Conservation (phyloP, 2,113 vertebrate species). For the Todiramphus saurophagus region DNA sequence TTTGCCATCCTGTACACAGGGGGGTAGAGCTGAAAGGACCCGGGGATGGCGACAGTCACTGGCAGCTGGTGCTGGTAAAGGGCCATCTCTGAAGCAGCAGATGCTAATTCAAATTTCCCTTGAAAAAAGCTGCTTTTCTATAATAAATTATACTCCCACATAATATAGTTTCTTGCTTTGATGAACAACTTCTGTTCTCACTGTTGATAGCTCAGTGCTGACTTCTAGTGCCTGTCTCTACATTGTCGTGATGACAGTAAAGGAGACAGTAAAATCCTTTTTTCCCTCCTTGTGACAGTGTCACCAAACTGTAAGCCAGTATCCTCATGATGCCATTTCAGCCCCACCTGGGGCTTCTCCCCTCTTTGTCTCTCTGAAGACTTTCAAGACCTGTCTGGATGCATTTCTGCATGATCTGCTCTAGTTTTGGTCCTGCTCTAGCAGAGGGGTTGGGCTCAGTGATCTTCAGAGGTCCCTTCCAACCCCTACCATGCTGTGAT, state of each 20-base stretch:
- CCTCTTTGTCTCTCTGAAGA: not conserved
- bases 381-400: too few relatives aligned
- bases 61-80: not conserved
- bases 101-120: not conserved
- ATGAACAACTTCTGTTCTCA: not conserved
- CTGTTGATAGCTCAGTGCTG: not conserved
- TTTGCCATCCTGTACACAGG: not conserved
- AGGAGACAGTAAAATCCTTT: not conserved
- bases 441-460: too few relatives aligned
- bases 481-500: too few relatives aligned
- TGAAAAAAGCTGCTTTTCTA: not conserved
- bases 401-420: too few relatives aligned
- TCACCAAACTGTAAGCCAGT: not conserved
- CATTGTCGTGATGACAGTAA: not conserved
- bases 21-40: not conserved
- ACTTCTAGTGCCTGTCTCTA: not conserved
- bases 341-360: not conserved
- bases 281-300: not conserved
- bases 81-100: not conserved
- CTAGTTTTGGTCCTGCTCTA: too few relatives aligned
- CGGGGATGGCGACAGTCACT: not conserved
- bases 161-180: not conserved
- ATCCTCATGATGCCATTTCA: not conserved
- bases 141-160: not conserved
- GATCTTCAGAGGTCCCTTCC: too few relatives aligned